A percentile compares a stretch with the other conserved stretches of the same genome.
phyloP scores from a whole-genome alignment of 2,888 invertebrate species.

The Ornithoptera alexandrae region DNA sequence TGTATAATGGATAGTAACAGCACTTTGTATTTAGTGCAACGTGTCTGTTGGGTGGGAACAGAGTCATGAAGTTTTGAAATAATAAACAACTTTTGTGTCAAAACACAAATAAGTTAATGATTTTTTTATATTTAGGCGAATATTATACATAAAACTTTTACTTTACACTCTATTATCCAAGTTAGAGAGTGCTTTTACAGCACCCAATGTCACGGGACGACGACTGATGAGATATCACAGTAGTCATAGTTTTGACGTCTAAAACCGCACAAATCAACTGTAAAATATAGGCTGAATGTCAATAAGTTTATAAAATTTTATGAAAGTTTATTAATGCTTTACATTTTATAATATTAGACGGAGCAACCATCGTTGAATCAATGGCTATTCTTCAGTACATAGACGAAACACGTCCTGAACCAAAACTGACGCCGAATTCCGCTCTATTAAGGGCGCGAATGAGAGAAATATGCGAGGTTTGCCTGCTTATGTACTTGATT shows the following conservation, averaged over 20 bases:
- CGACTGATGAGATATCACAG: no score
- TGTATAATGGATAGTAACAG: constrained; percentile 31
- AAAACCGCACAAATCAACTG: background rate
- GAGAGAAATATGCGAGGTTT: constrained; percentile 70
- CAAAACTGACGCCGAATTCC: constrained; percentile 76
- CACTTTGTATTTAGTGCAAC: constrained; percentile 13
- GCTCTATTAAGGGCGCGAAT: constrained; percentile 77
- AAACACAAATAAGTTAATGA: no score
- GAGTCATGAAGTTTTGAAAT: background rate
- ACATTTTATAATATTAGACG: constrained; percentile 50
- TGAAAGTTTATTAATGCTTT: background rate
- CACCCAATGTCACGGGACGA: no score
- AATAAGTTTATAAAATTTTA: background rate
- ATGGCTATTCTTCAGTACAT: constrained; percentile 84
- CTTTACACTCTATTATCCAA: no score
- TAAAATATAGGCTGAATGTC: background rate
- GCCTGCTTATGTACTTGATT: background rate
- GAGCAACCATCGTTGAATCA: constrained; percentile 63
- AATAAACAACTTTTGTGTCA: background rate
- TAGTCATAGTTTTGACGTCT: no score
- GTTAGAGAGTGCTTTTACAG: no score
- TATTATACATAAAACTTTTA: no score
- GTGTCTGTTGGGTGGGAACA: background rate
- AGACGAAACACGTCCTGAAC: constrained; percentile 79
- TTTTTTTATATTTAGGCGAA: no score